These are phyloP conservation scores for Betta splendens DNA, from an alignment of 2,797 vertebrate genomes.

Conservation along the genomic window DNA sequence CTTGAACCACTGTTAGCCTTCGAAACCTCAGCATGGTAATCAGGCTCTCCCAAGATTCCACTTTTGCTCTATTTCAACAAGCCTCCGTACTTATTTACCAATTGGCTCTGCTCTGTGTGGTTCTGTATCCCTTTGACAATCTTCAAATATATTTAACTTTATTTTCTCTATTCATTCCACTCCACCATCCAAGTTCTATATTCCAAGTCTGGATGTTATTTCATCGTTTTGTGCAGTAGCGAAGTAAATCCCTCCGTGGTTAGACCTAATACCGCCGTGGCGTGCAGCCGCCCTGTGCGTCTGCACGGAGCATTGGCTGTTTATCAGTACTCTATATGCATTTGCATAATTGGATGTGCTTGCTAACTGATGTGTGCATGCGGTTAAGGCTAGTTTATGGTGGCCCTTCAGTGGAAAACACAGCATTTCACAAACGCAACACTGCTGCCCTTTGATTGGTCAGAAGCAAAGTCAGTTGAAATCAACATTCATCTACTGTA, in stretches of 20 bases:
- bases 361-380: slow-evolving; percentile 17
- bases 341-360: slow-evolving; percentile 30
- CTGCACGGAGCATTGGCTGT: slow-evolving; percentile 32
- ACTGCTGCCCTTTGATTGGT: too few relatives aligned
- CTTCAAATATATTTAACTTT: slow-evolving; percentile 31
- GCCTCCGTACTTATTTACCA: slow-evolving; percentile 53
- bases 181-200: slow-evolving; percentile 22
- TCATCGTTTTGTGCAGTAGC: slow-evolving; percentile 16
- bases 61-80: slow-evolving; percentile 51
- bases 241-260: slow-evolving; percentile 28
- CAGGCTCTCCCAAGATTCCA: slow-evolving; percentile 51
- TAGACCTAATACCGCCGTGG: slow-evolving; percentile 32
- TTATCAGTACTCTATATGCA: slow-evolving; percentile 25
- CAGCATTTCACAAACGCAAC: too few relatives aligned
- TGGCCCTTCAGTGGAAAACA: too few relatives aligned
- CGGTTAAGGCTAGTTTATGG: not conserved
- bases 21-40: slow-evolving; percentile 64
- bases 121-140: slow-evolving; percentile 26
- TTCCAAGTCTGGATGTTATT: slow-evolving; percentile 32
- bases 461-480: too few relatives aligned
- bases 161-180: slow-evolving; percentile 31
- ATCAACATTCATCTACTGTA: too few relatives aligned
- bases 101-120: slow-evolving; percentile 24
- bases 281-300: slow-evolving; percentile 21
- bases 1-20: slow-evolving; percentile 78